Evolutionary conservation across 1,140 invertebrate genomes (phyloP).

Genomic region (Littorina saxatilis): DNA sequence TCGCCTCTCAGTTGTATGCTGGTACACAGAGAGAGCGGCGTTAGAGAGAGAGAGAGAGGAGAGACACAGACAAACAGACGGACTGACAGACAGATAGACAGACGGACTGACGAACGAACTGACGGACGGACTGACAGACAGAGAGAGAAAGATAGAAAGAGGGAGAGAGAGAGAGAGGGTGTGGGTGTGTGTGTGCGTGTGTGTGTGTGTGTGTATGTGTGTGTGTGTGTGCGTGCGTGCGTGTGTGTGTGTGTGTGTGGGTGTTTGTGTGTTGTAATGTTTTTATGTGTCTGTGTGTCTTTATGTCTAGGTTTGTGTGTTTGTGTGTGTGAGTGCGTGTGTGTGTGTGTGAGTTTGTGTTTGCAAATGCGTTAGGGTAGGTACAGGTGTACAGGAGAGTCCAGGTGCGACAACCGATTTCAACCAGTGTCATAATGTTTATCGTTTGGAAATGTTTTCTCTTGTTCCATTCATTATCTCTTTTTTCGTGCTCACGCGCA

Average conservation of each 20-base stretch:
- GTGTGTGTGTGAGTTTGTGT: too few relatives aligned
- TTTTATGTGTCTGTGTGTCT: not conserved
- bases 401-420: too few relatives aligned
- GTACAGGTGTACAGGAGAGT: too few relatives aligned
- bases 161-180: not conserved
- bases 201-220: slow-evolving; percentile 19
- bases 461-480: not conserved
- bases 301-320: not conserved
- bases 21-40: too few relatives aligned
- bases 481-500: too few relatives aligned
- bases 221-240: slow-evolving; percentile 1
- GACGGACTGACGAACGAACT: not conserved
- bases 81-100: not conserved
- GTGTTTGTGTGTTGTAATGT: not conserved
- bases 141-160: too few relatives aligned
- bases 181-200: slow-evolving; percentile 22
- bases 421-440: too few relatives aligned
- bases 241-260: not conserved
- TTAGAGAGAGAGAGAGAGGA: too few relatives aligned
- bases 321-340: not conserved
- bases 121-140: not conserved
- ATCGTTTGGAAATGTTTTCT: too few relatives aligned
- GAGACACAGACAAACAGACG: too few relatives aligned
- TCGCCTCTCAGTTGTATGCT: too few relatives aligned
- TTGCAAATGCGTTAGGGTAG: too few relatives aligned